Base-by-base conservation (phyloP, 2,113 vertebrate species). In the Apodemus sylvaticus region DNA sequence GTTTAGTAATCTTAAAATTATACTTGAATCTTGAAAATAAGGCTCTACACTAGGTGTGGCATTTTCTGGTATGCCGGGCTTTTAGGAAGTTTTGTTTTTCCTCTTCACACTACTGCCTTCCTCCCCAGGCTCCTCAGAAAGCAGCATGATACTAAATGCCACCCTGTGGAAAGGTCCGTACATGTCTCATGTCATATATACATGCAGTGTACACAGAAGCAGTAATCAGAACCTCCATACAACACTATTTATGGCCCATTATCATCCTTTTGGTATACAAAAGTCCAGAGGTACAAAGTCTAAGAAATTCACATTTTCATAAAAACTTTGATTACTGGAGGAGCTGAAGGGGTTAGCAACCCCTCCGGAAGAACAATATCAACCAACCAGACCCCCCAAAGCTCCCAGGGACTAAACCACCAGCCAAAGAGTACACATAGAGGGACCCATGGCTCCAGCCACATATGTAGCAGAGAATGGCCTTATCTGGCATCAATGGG, bases 21-120 rank as follows among this genome's bases (percentile, higher is more conserved):
- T 31, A 64, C 60, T 94, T 92, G 86, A 94, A 77, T 88, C 94
- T 76, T 60, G 26, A 82, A 92, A 94, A 81, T 68, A 66, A 36
- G 20, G 10, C 24, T 85, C 45, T 94, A 82, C 76, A 31, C 62
- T 20, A 66, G 51, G 64, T 77, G 13, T 48, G 11, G 42, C 48
- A 53, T 71, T 96, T 78, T 39, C 29, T 24, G n/a, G 10, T 10
- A 14, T 71, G 58, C 0, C 66, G 4, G 7, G 6, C 66, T 58
- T 45, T 39, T 48, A 58, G 29, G 83, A 83, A n/a, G 29, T 91
- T 53, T 79, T 85, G 34, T 82, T 79, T 89, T n/a, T 34, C 17
- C 17, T 66, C 48, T 90, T 93, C 45, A 66, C 24, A 64, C 9
- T 3, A 22, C 34, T 77, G 39, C 36, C 60, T 73, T 76, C 36